Base-by-base conservation (phyloP, 2,113 vertebrate genomes). In the Python bivittatus region DNA sequence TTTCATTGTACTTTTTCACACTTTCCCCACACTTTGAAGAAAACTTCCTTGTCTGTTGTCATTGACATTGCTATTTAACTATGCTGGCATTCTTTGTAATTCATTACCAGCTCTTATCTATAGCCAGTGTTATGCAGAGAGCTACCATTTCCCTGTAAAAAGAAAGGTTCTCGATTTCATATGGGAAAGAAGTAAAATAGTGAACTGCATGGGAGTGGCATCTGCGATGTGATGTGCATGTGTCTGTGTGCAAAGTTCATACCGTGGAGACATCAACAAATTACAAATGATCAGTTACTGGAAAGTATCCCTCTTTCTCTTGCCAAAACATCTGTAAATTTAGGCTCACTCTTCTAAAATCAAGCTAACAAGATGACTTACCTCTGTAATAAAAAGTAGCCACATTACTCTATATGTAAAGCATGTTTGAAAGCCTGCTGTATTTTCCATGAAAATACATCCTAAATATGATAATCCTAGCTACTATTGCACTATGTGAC, bases 261-360 rank as follows among this genome's bases (percentile, higher is more conserved):
- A 89, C 68, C 57, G 54, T 92, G 60, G 29, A 88, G 89, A 0
- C 10, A 88, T 68, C 93, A 92, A 95, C 92, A n/a, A 42, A 52
- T 94, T 90, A 90, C 93, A 91, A 48, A 96, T 11, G 87, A 58
- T 57, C 85, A 54, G 0, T 88, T 61, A 17, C 94, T 89, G 88
- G 89, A 86, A 96, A 96, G 86, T 42, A 58, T 93, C 92, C 7
- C 33, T 42, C 72, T 42, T 60, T 93, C 52, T n/a, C 60, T 52
- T 56, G 1, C 0, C 10, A 93, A 90, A 88, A 88, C 1, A 1
- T 88, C 91, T 97, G 95, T 22, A 0, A 22, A 3, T 61, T 20
- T 53, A 17, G 72, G 25, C 94, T 97, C 97, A 96, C 91, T 97
- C 97, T 97, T 88, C 91, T 6, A 8, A 94, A 92, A 94, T 94